These are phyloP conservation scores for Thymelicus lineola DNA, from an alignment of 2,888 invertebrate species.

Conservation along the genomic window DNA sequence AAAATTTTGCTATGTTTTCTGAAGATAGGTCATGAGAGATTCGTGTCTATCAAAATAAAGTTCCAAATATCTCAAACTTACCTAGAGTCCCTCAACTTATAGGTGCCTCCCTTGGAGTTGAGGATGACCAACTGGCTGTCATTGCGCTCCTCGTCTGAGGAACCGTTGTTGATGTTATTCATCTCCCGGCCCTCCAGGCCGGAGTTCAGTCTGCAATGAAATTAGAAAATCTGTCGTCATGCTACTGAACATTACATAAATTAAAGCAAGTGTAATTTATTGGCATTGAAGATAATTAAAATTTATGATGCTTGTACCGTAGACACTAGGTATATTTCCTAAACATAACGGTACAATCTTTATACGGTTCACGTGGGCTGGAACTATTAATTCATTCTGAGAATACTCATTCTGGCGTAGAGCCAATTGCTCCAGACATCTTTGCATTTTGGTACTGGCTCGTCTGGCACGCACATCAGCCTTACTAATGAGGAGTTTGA, in stretches of 20 bases:
- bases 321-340: neutral
- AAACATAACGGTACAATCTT: neutral
- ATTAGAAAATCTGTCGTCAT: neutral
- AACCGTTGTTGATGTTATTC: slow-evolving; percentile 78
- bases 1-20: neutral
- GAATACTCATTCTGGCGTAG: neutral
- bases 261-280: no score
- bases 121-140: slow-evolving; percentile 76
- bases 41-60: neutral
- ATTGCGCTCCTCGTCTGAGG: slow-evolving; percentile 72
- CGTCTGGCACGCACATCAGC: neutral
- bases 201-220: slow-evolving; percentile 71
- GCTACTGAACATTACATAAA: neutral
- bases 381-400: neutral
- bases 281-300: no score
- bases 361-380: neutral
- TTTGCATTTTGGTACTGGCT: neutral
- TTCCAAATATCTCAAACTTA: slow-evolving; percentile 49
- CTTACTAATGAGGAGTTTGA: neutral
- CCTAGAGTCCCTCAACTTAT: slow-evolving; percentile 91
- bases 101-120: slow-evolving; percentile 85
- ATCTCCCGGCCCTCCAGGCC: slow-evolving; percentile 82
- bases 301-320: neutral
- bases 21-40: neutral
- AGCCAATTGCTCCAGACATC: neutral